Base-by-base conservation (phyloP, 2,797 vertebrate species). In the Calcarius lapponicus region DNA sequence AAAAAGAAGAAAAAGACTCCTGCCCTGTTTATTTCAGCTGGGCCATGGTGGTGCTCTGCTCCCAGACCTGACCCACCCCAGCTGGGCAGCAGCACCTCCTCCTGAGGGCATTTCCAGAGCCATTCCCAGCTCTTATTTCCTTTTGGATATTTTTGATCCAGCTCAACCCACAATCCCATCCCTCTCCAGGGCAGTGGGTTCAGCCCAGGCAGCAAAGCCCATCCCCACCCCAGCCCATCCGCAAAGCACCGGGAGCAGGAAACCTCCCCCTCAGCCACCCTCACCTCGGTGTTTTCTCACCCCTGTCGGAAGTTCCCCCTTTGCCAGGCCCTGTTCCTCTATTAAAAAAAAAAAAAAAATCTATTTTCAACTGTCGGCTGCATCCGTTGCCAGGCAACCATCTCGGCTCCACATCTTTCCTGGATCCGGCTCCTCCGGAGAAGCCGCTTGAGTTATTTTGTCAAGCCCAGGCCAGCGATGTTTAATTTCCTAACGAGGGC, bases 361-460 rank as follows among this genome's bases (percentile, higher is more conserved):
- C 96, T 96, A 96, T 96, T 96, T 94, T 91, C 4, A 8, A 95
- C 92, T 9, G 34, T 31, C 10, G 87, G 95, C 87, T 92, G 95
- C 95, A 95, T 91, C 93, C 0, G 94, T 96, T 91, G 72, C 96
- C 91, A 71, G 19, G 96, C 93, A 93, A 96, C 95, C 3, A 2
- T 14, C 53, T 51, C 31, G 1, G 91, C 86, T 95, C 73, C 91
- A 2, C 85, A 67, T 89, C 94, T 86, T 43, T 13, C 89, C 91
- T 24, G 85, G 89, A 78, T 78, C 91, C 17, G 5, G 86, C 81
- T 93, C 79, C 91, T 92, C 74, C 1, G 3, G 87, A 93, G 92
- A 15, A 93, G 57, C 72, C 14, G 31, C 13, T 17, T 6, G 38
- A 88, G 84, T 86, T 42, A 5, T 85, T 51, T 76, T 40, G 40